These are phyloP conservation scores for Fragum fragum DNA, from an alignment of 2,888 invertebrate species.

Conservation along the genomic window DNA sequence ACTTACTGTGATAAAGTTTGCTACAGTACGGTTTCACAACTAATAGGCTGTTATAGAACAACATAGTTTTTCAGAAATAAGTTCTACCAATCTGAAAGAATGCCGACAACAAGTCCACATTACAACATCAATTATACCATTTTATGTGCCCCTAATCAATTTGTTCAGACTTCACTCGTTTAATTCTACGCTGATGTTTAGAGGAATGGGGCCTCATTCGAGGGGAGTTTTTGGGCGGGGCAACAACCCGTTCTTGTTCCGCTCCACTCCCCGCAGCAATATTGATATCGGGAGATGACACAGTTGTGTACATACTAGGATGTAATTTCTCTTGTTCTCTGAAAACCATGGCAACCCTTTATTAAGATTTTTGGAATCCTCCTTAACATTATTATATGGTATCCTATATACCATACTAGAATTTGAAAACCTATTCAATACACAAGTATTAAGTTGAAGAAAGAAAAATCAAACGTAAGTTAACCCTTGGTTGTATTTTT, in stretches of 20 bases:
- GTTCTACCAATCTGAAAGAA: not conserved
- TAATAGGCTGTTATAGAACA: too few relatives aligned
- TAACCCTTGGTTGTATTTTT: too few relatives aligned
- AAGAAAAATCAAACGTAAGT: too few relatives aligned
- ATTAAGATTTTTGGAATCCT: too few relatives aligned
- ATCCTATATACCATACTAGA: too few relatives aligned
- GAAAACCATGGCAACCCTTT: slow-evolving; percentile 27
- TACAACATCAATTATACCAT: slow-evolving; percentile 12
- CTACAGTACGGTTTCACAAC: too few relatives aligned
- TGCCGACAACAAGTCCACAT: slow-evolving; percentile 22
- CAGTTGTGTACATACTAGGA: slow-evolving; percentile 75
- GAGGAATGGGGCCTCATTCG: slow-evolving; percentile 16
- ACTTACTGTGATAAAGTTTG: too few relatives aligned
- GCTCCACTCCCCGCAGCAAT: slow-evolving; percentile 36
- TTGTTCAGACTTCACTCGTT: slow-evolving; percentile 55
- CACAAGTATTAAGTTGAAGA: too few relatives aligned
- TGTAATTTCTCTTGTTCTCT: slow-evolving; percentile 74
- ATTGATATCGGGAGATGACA: slow-evolving; percentile 61
- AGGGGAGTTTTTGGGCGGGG: slow-evolving; percentile 3
- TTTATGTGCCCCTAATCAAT: slow-evolving; percentile 34
- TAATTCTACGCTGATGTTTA: slow-evolving; percentile 22
- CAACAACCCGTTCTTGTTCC: slow-evolving; percentile 17
- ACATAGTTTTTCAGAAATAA: too few relatives aligned
- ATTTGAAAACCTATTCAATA: too few relatives aligned
- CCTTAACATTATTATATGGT: too few relatives aligned